A percentile compares a stretch with the other conserved stretches of the same genome.
Evolutionary conservation across 1,140 invertebrate species (phyloP).

Genomic region (Samia ricini): DNA sequence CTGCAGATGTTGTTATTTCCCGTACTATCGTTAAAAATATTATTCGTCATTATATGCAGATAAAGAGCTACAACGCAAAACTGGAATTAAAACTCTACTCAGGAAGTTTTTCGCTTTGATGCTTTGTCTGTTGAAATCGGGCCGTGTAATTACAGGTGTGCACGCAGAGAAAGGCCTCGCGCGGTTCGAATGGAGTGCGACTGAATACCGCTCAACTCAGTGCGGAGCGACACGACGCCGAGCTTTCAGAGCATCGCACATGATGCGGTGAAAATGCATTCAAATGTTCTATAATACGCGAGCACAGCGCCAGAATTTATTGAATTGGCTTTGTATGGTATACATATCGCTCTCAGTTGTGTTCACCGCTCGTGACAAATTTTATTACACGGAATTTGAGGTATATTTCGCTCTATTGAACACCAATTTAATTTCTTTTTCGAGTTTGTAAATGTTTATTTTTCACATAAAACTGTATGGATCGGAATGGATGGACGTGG

Average conservation of each 20-base stretch:
- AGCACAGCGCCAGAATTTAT: conserved; percentile 56
- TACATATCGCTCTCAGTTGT: conserved; percentile 48
- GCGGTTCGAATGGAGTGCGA: conserved; percentile 8
- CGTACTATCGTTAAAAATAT: too few species aligned
- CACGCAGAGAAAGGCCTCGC: conserved; percentile 5
- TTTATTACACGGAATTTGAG: conserved; percentile 40
- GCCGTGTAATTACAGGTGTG: conserved; percentile 31
- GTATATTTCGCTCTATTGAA: conserved; percentile 28
- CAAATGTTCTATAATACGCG: conserved; percentile 57
- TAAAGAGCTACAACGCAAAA: conserved; percentile 1
- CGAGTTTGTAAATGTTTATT: background rate
- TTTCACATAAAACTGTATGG: too few species aligned
- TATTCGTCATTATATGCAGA: background rate
- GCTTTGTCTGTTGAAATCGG: conserved; percentile 23
- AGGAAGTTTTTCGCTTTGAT: conserved; percentile 28
- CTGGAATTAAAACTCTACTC: conserved; percentile 12
- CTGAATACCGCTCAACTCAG: conserved; percentile 10
- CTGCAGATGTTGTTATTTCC: too few species aligned
- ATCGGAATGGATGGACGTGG: too few species aligned
- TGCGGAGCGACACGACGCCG: background rate
- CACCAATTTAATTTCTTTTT: background rate
- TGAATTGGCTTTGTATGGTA: conserved; percentile 58
- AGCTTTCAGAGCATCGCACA: conserved; percentile 18
- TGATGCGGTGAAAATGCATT: conserved; percentile 61
- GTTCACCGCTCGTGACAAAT: conserved; percentile 51